Base-by-base conservation (phyloP, 2,113 vertebrate species). In the Calonectris borealis region DNA sequence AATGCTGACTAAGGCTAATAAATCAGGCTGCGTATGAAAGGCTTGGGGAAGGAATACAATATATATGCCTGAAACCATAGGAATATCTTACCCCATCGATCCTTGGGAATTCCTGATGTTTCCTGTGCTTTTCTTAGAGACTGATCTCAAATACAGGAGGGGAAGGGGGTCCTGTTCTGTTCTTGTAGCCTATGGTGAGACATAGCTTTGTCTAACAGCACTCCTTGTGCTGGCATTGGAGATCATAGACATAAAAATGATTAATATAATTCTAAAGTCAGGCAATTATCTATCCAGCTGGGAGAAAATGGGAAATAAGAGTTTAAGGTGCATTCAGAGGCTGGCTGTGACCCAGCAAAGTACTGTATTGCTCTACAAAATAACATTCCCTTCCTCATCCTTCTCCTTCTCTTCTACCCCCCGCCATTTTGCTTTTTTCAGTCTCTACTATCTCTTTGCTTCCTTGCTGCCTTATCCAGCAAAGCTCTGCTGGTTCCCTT, bases 1-100 rank as follows among this genome's bases (percentile, higher is more conserved):
- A 97, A 94, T 93, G 94, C 96, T 94, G 96, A 97, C 90, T 96
- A 96, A 95, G 95, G 83, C 92, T 90, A 97, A 98, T 97, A 97
- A 97, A 97, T 98, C 97, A 97, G 96, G 54, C 89, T 91, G 66
- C 0, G 6, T 86, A 71, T 76, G 96, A 96, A 97, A 97, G 76
- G 64, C 92, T 90, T 86, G 91, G 86, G 79, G 84, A 97, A 58
- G 58, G 62, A 95, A 96, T 88, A 96, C 83, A 87, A 76, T 94
- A 96, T 92, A 93, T 77, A 69, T 78, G 70, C 42, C 46, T 83
- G 83, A 90, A 92, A 94, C 68, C 66, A 54, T 17, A 42, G 90
- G 92, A 97, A 71, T 88, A 95, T 91, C 81, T 96, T 97, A 97
- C 49, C 54, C 81, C 92, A 84, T 88, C 49, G 48, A 92, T 96